Base-by-base conservation (phyloP, 2,797 vertebrate genomes). In the Allobates femoralis region DNA sequence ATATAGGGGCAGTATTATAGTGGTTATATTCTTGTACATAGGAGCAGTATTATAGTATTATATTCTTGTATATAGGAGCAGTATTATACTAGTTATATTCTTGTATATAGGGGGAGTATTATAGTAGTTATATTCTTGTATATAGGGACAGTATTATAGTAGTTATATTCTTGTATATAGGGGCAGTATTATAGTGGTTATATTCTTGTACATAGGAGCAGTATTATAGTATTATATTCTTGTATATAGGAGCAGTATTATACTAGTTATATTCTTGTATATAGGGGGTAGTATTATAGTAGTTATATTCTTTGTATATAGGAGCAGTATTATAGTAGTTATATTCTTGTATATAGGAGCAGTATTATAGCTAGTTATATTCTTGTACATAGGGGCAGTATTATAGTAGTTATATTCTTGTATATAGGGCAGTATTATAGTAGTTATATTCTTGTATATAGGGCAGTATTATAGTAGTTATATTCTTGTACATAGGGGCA, bases 191-290 rank as follows among this genome's bases (percentile, higher is more conserved):
- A 64, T 64, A 64, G 60, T 64, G 28, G 60, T 28, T 64, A 64
- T 64, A 28, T 64, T 64, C 60, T 28, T 64, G 60, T 64, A 64
- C 26, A 64, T 64, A 28, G 60, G 60, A n/a, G 60, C 26, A 64
- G 60, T 64, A 58, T 66, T 66, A 66, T 66, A 66, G 62, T 66
- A 66, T 30, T 66, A 30, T 66, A 66, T 66, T 66, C 62, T 66
- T 66, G 62, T 66, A 66, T 18, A 66, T 66, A 66, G 62, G 62
- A 5, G 15, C 62, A 64, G 62, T 64, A 64, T 64, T 64, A 64
- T 64, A 64, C 26, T 64, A 28, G 62, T 64, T 30, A 28, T 30
- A 64, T 30, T 64, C 62, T 30, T 64, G 62, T 30, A 64, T 5
- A 64, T 64, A 64, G 62, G 26, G 26, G 12, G 26, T 28, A 64